Percentiles rank a stretch among this genome's conserved stretches.
phyloP scores from a whole-genome alignment of 2,797 vertebrate genomes.

The Neosilurus mollespiculum region DNA sequence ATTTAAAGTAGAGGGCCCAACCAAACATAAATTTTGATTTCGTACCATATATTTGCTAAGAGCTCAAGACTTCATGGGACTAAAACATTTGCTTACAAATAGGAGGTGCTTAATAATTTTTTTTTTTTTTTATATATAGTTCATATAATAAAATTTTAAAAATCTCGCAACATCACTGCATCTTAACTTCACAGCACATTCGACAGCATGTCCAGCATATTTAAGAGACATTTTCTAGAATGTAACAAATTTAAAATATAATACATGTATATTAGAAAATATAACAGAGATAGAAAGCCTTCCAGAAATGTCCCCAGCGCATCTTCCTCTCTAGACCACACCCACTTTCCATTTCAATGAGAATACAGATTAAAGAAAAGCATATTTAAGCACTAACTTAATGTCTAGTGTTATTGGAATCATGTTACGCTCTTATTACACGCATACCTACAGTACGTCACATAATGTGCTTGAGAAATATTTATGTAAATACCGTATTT shows the following conservation, averaged over 20 bases:
- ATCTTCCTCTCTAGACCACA: not conserved
- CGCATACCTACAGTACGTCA: too few species aligned
- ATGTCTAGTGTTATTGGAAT: not conserved
- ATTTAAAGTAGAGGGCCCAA: not conserved
- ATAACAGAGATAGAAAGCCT: too few species aligned
- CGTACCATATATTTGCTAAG: not conserved
- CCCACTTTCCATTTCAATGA: not conserved
- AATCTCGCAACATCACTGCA: not conserved
- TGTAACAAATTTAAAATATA: not conserved
- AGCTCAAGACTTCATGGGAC: not conserved
- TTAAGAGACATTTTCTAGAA: not conserved
- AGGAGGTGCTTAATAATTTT: not conserved
- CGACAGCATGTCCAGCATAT: not conserved
- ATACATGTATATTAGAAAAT: too few species aligned
- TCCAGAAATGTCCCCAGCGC: not conserved
- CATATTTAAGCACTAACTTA: not conserved
- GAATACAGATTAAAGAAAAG: not conserved
- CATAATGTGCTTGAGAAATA: not conserved
- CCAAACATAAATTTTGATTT: not conserved
- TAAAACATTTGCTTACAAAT: not conserved
- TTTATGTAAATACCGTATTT: not conserved
- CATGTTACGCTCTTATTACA: not conserved
- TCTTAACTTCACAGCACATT: not conserved
- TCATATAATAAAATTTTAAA: not conserved
- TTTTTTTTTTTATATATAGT: not conserved